Evolutionary conservation across 2,113 vertebrate genomes (phyloP).

Genomic region (Phoenicopterus ruber): DNA sequence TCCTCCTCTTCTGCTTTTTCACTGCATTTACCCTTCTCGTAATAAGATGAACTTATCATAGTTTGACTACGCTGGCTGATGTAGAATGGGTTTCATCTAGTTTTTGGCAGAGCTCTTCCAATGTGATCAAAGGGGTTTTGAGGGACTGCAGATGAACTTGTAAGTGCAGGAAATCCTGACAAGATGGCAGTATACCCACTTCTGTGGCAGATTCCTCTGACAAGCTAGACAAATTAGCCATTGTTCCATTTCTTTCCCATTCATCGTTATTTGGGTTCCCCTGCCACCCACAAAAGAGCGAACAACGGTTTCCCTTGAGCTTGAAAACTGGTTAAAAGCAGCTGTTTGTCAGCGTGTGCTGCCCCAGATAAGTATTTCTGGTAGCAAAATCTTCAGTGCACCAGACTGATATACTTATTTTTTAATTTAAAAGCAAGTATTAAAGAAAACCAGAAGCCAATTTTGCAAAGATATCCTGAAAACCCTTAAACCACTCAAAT

Average conservation of each 20-base stretch:
- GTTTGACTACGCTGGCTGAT: not conserved
- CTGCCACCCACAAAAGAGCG: not conserved
- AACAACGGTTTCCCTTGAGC: slow-evolving; percentile 8
- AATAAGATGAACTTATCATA: not conserved
- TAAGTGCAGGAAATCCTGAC: not conserved
- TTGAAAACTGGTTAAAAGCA: slow-evolving; percentile 10
- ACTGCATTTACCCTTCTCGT: not conserved
- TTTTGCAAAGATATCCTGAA: not conserved
- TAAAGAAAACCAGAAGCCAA: not conserved
- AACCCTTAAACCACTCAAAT: not conserved
- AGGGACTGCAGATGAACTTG: not conserved
- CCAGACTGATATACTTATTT: not conserved
- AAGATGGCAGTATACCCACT: not conserved
- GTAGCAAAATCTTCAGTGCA: not conserved
- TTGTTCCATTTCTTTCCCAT: slow-evolving; percentile 27
- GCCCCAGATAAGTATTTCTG: not conserved
- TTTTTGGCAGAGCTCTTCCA: not conserved
- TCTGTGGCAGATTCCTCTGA: not conserved
- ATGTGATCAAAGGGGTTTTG: not conserved
- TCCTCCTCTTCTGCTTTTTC: not conserved
- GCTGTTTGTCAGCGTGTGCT: not conserved
- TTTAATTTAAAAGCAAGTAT: not conserved
- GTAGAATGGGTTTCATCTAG: not conserved
- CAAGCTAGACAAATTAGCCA: not conserved
- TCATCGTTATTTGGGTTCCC: not conserved